Conservation (phyloP, 2,113 vertebrate genomes). For the Podarcis cretensis region DNA sequence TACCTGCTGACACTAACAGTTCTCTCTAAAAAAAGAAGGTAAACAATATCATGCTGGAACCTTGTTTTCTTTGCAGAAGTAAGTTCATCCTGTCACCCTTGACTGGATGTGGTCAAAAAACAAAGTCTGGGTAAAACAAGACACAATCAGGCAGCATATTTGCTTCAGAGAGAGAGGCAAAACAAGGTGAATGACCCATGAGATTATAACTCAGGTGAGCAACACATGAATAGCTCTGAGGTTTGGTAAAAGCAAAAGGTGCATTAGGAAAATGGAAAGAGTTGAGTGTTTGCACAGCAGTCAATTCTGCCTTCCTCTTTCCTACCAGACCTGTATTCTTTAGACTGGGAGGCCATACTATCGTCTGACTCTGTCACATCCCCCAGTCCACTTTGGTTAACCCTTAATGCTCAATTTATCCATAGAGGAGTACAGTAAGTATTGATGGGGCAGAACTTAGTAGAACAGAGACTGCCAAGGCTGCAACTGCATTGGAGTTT, state of each 20-base stretch:
- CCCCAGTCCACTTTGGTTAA: conserved; percentile 5
- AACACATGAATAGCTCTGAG: neutral
- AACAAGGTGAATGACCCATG: neutral
- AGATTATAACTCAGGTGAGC: neutral
- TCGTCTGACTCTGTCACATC: neutral
- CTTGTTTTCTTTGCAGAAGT: neutral
- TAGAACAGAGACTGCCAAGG: neutral
- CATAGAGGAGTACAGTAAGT: neutral
- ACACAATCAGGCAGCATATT: fast-evolving
- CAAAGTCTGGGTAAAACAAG: neutral
- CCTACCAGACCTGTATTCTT: neutral
- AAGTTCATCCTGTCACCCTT: neutral
- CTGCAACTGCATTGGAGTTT: neutral
- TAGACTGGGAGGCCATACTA: neutral
- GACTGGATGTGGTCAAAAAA: neutral
- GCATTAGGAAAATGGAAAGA: neutral
- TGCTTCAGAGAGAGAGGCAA: neutral
- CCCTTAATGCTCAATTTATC: conserved; percentile 4
- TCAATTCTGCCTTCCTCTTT: neutral
- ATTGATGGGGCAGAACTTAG: neutral
- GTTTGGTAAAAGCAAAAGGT: neutral
- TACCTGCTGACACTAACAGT: neutral
- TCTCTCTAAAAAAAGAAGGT: neutral
- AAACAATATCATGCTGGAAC: neutral
- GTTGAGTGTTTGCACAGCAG: neutral